phyloP scores from a whole-genome alignment of 1,140 invertebrate species.

The Musca vetustissima region DNA sequence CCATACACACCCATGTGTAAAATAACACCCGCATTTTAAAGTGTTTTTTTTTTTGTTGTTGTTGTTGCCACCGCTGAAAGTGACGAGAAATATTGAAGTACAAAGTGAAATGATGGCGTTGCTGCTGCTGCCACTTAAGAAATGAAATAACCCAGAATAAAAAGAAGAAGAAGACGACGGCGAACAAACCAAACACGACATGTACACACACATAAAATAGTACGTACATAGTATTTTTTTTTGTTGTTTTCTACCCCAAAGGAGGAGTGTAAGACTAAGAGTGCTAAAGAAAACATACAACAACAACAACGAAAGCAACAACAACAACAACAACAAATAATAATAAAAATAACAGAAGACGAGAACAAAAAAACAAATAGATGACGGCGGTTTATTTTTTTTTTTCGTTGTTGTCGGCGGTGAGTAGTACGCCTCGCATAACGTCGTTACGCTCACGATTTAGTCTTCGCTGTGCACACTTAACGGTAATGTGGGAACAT shows the following conservation, averaged over 20 bases:
- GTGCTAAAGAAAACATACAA: not conserved
- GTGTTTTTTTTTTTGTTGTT: not conserved
- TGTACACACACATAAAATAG: no score
- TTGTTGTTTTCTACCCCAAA: not conserved
- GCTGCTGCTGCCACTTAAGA: not conserved
- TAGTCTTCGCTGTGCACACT: not conserved
- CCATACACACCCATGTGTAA: not conserved
- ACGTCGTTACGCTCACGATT: not conserved
- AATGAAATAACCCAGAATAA: not conserved
- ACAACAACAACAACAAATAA: no score
- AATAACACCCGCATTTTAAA: conserved; percentile 14
- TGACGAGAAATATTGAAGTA: not conserved
- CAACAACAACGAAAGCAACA: no score
- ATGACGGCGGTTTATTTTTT: no score
- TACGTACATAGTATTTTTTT: no score
- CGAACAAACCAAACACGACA: not conserved
- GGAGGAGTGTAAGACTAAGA: not conserved
- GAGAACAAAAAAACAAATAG: no score
- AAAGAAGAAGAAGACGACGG: not conserved
- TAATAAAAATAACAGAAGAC: no score
- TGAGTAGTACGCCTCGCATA: not conserved
- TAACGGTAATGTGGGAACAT: conserved; percentile 18
- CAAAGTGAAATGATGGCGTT: conserved; percentile 3
- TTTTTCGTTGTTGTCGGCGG: no score
- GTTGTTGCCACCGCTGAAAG: no score